Evolutionary conservation across 1,140 invertebrate species (phyloP), one percentile per base, ranked within the genome.

Genomic region (Pantala flavescens): DNA sequence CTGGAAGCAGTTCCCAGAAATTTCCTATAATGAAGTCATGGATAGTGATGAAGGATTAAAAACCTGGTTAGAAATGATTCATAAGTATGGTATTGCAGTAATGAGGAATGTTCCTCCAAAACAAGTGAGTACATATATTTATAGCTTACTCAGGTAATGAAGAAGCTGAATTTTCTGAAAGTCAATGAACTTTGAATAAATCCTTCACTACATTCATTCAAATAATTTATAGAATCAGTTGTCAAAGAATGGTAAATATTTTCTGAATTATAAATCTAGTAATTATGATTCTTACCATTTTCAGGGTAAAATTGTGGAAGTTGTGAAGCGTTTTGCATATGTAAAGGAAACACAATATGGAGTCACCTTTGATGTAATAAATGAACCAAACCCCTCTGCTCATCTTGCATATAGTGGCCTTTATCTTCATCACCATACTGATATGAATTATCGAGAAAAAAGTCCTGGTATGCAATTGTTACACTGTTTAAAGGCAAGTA

Each of bases 371-470:
- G 81, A 82, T 70, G 82, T 82, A 1, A 77, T 81, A 21, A 80
- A 79, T 74, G 79, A 81, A 70, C 81, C 82, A 0, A 79, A 81
- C 73, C 80, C 80, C 0, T 77, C 77, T 42, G 76, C 76, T n/a
- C 82, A 82, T 74, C 74, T 82, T 28, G 81, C 81, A 23, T 81
- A 77, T 43, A 79, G 80, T 63, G 82, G 82, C 10, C 71, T 79
- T 43, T 76, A 78, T 73, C 76, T 82, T 63, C 80, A 82, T 49
- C 78, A 80, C 24, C 82, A 82, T 71, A 82, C 82, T 12, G 82
- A 82, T 55, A 82, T 82, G 81, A 82, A 82, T 73, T 82, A 82
- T 73, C 75, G 81, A 23, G 82, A 82, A 76, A 82, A 82, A 71
- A 81, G 79, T n/a, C 82, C 82, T 19, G 82, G 82, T 76, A 81